Percentiles rank a stretch among this genome's conserved stretches.
These are phyloP conservation scores for Poecilia picta DNA, from an alignment of 2,797 vertebrate genomes.

Conservation along the genomic window DNA sequence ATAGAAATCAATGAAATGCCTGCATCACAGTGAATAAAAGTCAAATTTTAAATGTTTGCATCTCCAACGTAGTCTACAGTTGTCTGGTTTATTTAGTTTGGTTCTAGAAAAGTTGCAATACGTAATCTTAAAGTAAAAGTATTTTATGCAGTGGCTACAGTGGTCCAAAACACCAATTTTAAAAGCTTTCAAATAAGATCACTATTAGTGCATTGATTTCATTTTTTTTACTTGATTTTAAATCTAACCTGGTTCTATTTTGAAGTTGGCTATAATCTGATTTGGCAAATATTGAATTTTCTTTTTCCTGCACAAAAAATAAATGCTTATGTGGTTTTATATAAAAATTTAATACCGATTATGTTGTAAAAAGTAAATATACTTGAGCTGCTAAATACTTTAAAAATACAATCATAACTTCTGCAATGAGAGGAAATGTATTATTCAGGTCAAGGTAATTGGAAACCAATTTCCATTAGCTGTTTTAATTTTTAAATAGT, in stretches of 20 bases:
- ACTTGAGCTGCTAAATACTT: background rate
- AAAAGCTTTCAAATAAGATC: background rate
- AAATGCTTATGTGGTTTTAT: background rate
- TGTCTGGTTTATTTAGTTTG: background rate
- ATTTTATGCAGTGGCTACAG: background rate
- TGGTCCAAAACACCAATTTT: background rate
- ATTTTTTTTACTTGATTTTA: background rate
- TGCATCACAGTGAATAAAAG: background rate
- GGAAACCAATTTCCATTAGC: constrained; percentile 18
- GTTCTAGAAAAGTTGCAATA: background rate
- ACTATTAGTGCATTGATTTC: background rate
- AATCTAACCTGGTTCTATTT: background rate
- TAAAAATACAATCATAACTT: background rate
- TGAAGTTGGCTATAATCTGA: background rate
- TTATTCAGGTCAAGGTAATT: constrained; percentile 4
- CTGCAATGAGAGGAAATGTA: background rate
- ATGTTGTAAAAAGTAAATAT: background rate
- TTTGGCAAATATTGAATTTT: background rate
- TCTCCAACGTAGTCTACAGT: background rate
- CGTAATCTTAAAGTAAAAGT: background rate
- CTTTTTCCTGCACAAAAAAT: background rate
- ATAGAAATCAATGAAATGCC: no score
- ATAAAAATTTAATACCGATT: background rate
- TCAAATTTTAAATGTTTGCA: background rate
- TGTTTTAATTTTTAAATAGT: constrained; percentile 12